Evolutionary conservation across 1,140 invertebrate species (phyloP), one percentile per base, ranked within the genome.

Genomic region (Copidosoma floridanum): DNA sequence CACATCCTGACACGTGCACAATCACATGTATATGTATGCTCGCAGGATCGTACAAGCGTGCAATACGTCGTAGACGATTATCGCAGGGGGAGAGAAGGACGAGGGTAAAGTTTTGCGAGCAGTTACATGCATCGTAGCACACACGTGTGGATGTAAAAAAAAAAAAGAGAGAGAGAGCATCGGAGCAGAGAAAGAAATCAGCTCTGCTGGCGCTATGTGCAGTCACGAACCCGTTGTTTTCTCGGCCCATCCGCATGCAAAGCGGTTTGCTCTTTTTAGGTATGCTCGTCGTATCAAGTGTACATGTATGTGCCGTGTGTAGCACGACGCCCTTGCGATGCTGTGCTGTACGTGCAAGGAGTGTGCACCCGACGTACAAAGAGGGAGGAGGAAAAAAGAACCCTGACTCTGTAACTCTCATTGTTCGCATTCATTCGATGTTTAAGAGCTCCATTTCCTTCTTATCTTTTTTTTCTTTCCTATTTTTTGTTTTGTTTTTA

Each of bases 81-180:
- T 40, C 18, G 12, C 18, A 40, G 12, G 8, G 7, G 27, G 14
- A 51, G 27, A 16, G 8, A 21, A 53, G n/a, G n/a, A n/a, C n/a
- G n/a, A n/a, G n/a, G n/a, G n/a, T n/a, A n/a, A n/a, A n/a, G n/a
- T n/a, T n/a, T n/a, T 23, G 35, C 12, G 3, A 3, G 37, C 18
- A 27, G 52, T 59, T 52, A 59, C 32, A 48, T 26, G 35, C n/a
- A 20, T 20, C 14, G n/a, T 32, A 10, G 4, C 24, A 52, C 12
- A 44, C 24, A 51, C 26, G 51, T 29, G 65, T 40, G 24, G 57
- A 52, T 55, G 53, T 14, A 44, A n/a, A 14, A 52, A 43, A 55
- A 65, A 63, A 48, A 65, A 61, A 61, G 62, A 64, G 59, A 50
- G 58, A 63, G 66, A 65, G 64, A 67, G 68, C 68, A 66, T 67